Percentiles rank a stretch among this genome's conserved stretches.
These are phyloP conservation scores for Thaumetopoea pityocampa DNA, from an alignment of 1,140 invertebrate species.

Conservation along the genomic window DNA sequence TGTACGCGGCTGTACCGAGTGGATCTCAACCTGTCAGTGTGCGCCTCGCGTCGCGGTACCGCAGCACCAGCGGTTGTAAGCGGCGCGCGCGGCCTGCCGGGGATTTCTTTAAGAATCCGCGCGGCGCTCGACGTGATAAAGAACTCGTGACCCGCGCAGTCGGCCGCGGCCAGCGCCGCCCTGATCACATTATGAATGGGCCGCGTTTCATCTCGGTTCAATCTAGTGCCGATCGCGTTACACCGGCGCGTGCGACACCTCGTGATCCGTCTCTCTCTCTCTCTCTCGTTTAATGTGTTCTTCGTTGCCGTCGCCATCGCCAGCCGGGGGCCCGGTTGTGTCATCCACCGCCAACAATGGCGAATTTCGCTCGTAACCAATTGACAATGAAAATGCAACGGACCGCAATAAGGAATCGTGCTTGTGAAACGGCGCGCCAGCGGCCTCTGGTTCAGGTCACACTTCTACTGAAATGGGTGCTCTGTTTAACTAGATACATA, in stretches of 20 bases:
- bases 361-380: slow-evolving; percentile 36
- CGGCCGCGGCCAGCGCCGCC: slow-evolving; percentile 24
- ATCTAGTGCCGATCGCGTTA: slow-evolving; percentile 27
- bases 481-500: slow-evolving; percentile 24
- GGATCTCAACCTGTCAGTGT: no score
- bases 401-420: slow-evolving; percentile 29
- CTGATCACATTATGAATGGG: slow-evolving; percentile 49
- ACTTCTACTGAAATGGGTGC: slow-evolving; percentile 34
- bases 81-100: no score
- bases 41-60: no score
- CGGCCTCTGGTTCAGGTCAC: slow-evolving; percentile 27
- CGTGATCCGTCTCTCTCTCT: slow-evolving; percentile 6
- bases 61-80: no score
- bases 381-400: slow-evolving; percentile 38
- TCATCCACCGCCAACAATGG: slow-evolving; percentile 41
- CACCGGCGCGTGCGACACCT: slow-evolving; percentile 16
- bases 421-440: slow-evolving; percentile 23
- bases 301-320: slow-evolving; percentile 25
- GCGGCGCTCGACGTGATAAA: no score
- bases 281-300: slow-evolving; percentile 22
- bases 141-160: no score
- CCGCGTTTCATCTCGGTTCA: slow-evolving; percentile 33
- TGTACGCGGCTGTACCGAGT: no score
- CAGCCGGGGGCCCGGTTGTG: slow-evolving; percentile 35
- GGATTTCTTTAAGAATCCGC: no score